Conservation (phyloP, 2,797 vertebrate genomes). For the Cacajao melanocephalus region DNA sequence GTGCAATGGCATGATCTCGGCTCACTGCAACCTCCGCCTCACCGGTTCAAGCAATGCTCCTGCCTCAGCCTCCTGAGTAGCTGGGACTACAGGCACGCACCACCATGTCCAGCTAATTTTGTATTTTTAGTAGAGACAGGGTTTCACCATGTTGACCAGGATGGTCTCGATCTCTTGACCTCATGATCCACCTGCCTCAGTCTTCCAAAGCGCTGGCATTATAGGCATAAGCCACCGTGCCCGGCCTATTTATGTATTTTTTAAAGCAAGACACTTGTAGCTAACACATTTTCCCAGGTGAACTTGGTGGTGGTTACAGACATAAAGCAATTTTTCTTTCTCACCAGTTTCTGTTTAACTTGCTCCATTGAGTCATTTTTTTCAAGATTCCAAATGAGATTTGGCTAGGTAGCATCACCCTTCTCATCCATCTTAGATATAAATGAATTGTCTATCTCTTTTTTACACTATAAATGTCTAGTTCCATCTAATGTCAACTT, state of each 20-base stretch:
- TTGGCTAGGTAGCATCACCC: background rate
- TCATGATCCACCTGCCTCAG: too few relatives aligned
- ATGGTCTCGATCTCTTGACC: too few relatives aligned
- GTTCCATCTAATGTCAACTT: background rate
- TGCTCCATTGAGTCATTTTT: background rate
- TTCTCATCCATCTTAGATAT: background rate
- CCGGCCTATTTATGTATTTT: background rate
- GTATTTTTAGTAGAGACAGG: too few relatives aligned
- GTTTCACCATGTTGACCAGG: too few relatives aligned
- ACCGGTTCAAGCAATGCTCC: too few relatives aligned
- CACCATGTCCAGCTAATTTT: too few relatives aligned
- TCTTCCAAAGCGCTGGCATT: too few relatives aligned
- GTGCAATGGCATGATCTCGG: too few relatives aligned
- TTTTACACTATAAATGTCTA: background rate
- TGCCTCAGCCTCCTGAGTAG: too few relatives aligned
- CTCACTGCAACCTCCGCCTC: too few relatives aligned
- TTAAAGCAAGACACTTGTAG: background rate
- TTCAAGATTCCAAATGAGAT: background rate
- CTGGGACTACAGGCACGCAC: too few relatives aligned
- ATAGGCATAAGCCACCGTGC: too few relatives aligned
- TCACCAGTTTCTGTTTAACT: background rate
- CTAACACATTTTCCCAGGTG: background rate
- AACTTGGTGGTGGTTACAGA: background rate
- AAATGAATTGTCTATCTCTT: background rate
- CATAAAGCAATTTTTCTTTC: background rate